Base-by-base conservation (phyloP, 1,140 invertebrate species). In the Drosophila guanche region DNA sequence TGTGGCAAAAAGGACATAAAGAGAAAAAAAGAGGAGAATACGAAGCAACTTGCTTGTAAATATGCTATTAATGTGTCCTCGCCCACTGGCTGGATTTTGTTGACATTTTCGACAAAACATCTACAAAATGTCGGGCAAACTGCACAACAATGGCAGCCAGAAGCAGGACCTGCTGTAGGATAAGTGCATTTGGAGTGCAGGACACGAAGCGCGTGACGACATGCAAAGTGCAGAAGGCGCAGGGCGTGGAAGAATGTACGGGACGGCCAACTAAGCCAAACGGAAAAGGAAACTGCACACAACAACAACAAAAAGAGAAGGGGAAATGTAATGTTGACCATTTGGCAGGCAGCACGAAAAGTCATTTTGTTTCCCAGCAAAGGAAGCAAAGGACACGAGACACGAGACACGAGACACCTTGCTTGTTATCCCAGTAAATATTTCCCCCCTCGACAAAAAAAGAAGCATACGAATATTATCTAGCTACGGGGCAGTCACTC, bases 81-180 rank as follows among this genome's bases (percentile, higher is more conserved):
- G 16, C 42, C 43, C 20, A 47, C 57, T 76, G 58, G 45, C 61
- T 67, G 51, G 70, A 76, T 77, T 86, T 77, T 77, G 77, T 77
- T 86, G 83, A 86, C 83, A 88, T 86, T 86, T 86, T 86, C 83
- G 81, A 86, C 81, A 86, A 86, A 85, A 77, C 81, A 80, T 57
- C 73, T 86, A 81, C 81, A 86, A 86, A 86, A 63, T 78, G 83
- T 63, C 61, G 47, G 50, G 41, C 20, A 25, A 37, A 55, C 42
- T 37, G 62, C 45, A 73, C 71, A 77, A 76, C 29, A 69, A 61
- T 66, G 43, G 29, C 55, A 58, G 52, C 65, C 59, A n/a, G 40
- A 12, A 12, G 37, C 22, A 37, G 33, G 22, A 48, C 43, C 72
- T 47, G 41, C 48, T 52, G 67, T 68, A 60, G 60, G 79, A 88